Percentiles rank a stretch among this genome's conserved stretches.
These are phyloP conservation scores for Sminthurides aquaticus DNA, from an alignment of 2,888 invertebrate genomes.

Conservation along the genomic window DNA sequence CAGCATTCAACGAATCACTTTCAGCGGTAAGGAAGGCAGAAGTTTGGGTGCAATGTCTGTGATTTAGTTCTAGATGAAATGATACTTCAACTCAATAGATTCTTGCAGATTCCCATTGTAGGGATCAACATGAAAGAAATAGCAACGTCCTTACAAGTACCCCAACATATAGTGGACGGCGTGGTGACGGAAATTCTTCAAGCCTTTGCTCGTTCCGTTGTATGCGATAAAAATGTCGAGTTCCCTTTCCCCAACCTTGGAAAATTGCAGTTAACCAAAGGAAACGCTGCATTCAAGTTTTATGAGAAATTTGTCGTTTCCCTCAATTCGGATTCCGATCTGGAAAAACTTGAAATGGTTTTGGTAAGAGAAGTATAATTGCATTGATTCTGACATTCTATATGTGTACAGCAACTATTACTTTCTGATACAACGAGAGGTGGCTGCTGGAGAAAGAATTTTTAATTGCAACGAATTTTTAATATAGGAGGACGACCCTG, in stretches of 20 bases:
- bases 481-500: not conserved
- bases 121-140: slow-evolving; percentile 26
- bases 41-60: too few species aligned
- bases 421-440: not conserved
- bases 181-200: slow-evolving; percentile 34
- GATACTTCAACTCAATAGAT: not conserved
- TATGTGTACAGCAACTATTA: not conserved
- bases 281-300: slow-evolving; percentile 30
- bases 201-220: slow-evolving; percentile 31
- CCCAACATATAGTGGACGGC: slow-evolving; percentile 30
- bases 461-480: slow-evolving; percentile 1
- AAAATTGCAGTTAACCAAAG: slow-evolving; percentile 28
- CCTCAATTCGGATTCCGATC: not conserved
- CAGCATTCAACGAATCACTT: not conserved
- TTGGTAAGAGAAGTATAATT: slow-evolving; percentile 8
- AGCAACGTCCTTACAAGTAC: slow-evolving; percentile 19
- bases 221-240: slow-evolving; percentile 28
- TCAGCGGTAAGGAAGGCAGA: not conserved
- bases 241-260: slow-evolving; percentile 28
- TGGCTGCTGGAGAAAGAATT: too few species aligned
- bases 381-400: not conserved
- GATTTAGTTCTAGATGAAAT: not conserved
- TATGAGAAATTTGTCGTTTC: slow-evolving; percentile 30
- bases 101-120: slow-evolving; percentile 17
- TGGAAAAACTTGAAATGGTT: not conserved